A percentile compares a stretch with the other conserved stretches of the same genome.
Conservation (phyloP, 2,113 vertebrate species). For the Cyprinodon brontotheroides region DNA sequence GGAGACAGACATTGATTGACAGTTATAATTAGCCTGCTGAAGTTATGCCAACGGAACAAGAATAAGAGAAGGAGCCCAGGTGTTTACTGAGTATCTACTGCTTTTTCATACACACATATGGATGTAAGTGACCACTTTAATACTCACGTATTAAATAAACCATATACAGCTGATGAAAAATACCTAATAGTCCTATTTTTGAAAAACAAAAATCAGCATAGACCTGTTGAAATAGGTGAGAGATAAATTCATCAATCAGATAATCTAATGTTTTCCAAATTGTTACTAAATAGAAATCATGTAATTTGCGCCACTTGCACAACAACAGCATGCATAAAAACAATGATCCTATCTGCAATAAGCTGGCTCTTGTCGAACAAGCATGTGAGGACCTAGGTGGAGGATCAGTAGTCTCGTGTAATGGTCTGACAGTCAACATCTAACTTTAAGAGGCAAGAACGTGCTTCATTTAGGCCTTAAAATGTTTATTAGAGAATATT, state of each 20-base stretch:
- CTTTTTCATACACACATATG: conserved; percentile 2
- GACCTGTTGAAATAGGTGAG: background rate
- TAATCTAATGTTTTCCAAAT: background rate
- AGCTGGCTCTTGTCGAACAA: background rate
- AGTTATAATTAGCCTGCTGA: conserved; percentile 71
- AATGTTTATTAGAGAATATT: background rate
- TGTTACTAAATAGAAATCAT: background rate
- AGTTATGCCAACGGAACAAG: conserved; percentile 59
- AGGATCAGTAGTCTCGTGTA: background rate
- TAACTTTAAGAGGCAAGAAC: too few relatives aligned
- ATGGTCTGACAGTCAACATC: background rate
- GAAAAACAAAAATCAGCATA: background rate
- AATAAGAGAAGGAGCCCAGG: conserved; percentile 59
- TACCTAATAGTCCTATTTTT: background rate
- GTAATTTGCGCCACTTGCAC: background rate
- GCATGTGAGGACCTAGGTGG: background rate
- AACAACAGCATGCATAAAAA: background rate
- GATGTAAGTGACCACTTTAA: conserved; percentile 12
- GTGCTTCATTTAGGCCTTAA: background rate
- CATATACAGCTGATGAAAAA: background rate
- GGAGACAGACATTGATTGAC: conserved; percentile 70
- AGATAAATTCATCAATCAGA: background rate
- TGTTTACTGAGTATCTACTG: conserved; percentile 50
- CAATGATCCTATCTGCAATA: background rate
- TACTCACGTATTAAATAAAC: background rate